phyloP scores from a whole-genome alignment of 2,888 invertebrate species.

The Oscheius onirici region DNA sequence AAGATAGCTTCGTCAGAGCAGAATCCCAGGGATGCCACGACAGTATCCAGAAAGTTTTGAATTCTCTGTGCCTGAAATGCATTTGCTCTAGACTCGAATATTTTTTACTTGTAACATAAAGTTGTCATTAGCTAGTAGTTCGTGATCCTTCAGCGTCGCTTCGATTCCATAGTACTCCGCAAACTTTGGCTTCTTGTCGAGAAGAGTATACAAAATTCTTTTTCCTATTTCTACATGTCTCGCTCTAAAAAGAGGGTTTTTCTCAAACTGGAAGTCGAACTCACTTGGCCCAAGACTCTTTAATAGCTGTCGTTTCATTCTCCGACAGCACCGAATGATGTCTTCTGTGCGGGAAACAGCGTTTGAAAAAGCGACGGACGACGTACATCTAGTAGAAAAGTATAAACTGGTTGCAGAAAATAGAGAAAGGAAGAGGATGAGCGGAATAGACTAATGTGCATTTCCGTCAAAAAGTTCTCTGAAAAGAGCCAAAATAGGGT shows the following conservation, averaged over 20 bases:
- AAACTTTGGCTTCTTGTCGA: conserved; percentile 49
- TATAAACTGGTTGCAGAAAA: not conserved
- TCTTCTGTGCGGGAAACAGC: conserved; percentile 1
- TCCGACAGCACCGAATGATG: conserved; percentile 11
- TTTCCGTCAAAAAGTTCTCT: no score
- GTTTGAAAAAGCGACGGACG: conserved; percentile 10
- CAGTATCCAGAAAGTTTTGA: conserved; percentile 51
- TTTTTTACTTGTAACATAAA: conserved; percentile 37
- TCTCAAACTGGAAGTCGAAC: not conserved
- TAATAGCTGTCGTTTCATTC: conserved; percentile 8
- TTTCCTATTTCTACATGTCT: conserved; percentile 48
- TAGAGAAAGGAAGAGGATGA: no score
- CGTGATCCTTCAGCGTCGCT: conserved; percentile 32
- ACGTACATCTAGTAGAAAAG: not conserved
- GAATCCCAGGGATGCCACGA: conserved; percentile 46
- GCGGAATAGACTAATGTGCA: no score
- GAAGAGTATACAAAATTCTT: conserved; percentile 40
- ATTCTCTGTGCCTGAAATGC: conserved; percentile 39
- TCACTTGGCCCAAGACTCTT: conserved; percentile 23
- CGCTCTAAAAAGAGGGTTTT: conserved; percentile 40
- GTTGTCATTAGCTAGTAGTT: conserved; percentile 38
- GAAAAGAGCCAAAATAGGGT: no score
- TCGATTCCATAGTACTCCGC: conserved; percentile 51
- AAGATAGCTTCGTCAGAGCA: conserved; percentile 45
- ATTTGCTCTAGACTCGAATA: not conserved